These are phyloP conservation scores for Sycophila sp. DNA, from an alignment of 1,140 invertebrate genomes.

Conservation along the genomic window DNA sequence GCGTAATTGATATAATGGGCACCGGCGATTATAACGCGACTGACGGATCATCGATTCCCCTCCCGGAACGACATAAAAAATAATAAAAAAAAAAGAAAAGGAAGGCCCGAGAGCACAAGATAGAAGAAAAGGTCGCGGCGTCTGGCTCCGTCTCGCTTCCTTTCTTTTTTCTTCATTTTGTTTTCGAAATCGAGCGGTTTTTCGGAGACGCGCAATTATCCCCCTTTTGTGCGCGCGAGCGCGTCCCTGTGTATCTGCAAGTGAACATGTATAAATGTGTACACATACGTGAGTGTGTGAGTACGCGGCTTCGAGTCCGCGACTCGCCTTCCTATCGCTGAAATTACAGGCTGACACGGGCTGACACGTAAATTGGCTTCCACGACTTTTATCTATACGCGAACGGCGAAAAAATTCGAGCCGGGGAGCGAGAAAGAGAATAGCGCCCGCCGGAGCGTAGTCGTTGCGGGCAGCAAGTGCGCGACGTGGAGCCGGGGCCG, in stretches of 20 bases:
- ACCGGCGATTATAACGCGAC: constrained; percentile 24
- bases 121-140: too few relatives aligned
- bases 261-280: constrained; percentile 37
- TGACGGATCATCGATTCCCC: constrained; percentile 30
- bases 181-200: constrained; percentile 62
- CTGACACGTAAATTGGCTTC: constrained; percentile 61
- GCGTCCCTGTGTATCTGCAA: constrained; percentile 43
- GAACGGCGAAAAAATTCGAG: too few relatives aligned
- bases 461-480: too few relatives aligned
- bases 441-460: too few relatives aligned
- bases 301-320: constrained; percentile 45
- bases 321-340: too few relatives aligned
- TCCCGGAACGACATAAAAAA: neutral
- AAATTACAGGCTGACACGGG: constrained; percentile 62
- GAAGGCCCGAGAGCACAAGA: too few relatives aligned
- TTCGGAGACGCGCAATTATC: constrained; percentile 58
- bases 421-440: too few relatives aligned
- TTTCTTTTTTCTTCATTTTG: neutral
- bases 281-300: constrained; percentile 11
- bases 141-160: neutral
- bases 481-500: too few relatives aligned
- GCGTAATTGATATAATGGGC: constrained; percentile 33
- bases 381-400: constrained; percentile 54
- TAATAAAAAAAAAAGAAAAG: too few relatives aligned
- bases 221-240: neutral